Conservation (phyloP, 2,888 invertebrate species). For the Nemotelus nigrinus region DNA sequence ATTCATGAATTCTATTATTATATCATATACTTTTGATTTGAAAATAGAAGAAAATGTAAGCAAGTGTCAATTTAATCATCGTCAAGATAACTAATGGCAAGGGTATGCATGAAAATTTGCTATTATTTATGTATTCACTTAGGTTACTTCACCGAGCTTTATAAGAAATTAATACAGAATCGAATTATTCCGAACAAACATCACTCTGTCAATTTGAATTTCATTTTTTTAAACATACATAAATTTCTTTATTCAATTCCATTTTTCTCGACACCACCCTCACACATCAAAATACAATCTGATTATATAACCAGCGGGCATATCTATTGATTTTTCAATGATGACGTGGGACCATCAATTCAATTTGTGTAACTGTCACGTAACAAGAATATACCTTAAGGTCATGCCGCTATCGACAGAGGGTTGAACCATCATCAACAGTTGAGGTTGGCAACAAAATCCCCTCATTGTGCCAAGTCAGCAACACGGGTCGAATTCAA, state of each 20-base stretch:
- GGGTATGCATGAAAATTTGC: too few relatives aligned
- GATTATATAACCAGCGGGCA: conserved; percentile 37
- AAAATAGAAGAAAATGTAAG: too few relatives aligned
- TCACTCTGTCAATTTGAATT: too few relatives aligned
- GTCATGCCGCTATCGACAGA: conserved; percentile 32
- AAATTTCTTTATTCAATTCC: not conserved
- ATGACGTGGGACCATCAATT: conserved; percentile 50
- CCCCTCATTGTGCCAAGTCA: conserved; percentile 44
- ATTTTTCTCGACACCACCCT: not conserved
- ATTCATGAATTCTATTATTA: too few relatives aligned
- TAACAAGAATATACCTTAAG: conserved; percentile 50
- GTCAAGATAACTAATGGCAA: too few relatives aligned
- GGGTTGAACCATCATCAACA: conserved; percentile 2
- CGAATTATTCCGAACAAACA: too few relatives aligned
- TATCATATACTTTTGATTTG: too few relatives aligned
- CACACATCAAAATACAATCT: conserved; percentile 18
- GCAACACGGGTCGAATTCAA: too few relatives aligned
- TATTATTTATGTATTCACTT: too few relatives aligned
- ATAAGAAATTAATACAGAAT: too few relatives aligned
- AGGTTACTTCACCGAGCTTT: too few relatives aligned
- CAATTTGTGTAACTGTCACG: conserved; percentile 52
- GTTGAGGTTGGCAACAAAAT: conserved; percentile 47
- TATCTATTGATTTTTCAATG: conserved; percentile 48
- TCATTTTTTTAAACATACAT: not conserved
- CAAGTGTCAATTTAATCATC: too few relatives aligned